phyloP scores from a whole-genome alignment of 35 echinoderm and acorn worm species.

The Apostichopus parvimensis region DNA sequence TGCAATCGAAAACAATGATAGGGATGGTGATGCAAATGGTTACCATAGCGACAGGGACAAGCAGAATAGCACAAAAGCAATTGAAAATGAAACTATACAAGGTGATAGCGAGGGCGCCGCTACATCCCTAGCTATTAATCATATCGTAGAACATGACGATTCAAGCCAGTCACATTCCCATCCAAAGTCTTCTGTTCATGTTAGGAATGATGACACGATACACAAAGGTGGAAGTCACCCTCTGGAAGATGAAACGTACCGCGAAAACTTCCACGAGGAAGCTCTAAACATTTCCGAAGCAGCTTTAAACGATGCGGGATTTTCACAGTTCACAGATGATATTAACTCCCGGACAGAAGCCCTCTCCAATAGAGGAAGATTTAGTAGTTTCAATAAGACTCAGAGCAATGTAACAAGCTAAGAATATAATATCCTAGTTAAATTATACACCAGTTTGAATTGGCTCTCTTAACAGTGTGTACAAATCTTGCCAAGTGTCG shows the following conservation, averaged over 20 bases:
- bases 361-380: conserved; percentile 62
- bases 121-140: not conserved
- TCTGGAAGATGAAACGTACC: not conserved
- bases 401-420: not conserved
- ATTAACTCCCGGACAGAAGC: conserved; percentile 74
- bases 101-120: not conserved
- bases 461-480: too few species aligned
- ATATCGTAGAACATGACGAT: not conserved
- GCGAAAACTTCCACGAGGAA: conserved; percentile 20
- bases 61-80: not conserved
- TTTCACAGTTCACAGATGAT: conserved; percentile 68
- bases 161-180: conserved; percentile 27
- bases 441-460: too few species aligned
- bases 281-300: not conserved
- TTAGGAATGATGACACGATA: not conserved
- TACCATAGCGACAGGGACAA: not conserved
- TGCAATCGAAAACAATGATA: conserved; percentile 38
- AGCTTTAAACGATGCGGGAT: conserved; percentile 16
- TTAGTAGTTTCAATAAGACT: conserved; percentile 73
- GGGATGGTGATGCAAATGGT: conserved; percentile 13
- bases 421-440: not conserved
- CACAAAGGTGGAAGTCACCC: conserved; percentile 5
- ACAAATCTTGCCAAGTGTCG: too few species aligned
- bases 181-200: not conserved
- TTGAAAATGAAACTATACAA: not conserved